Evolutionary conservation across 2,888 invertebrate species (phyloP), one percentile per base, ranked within the genome.

Genomic region (Nomada fabriciana): DNA sequence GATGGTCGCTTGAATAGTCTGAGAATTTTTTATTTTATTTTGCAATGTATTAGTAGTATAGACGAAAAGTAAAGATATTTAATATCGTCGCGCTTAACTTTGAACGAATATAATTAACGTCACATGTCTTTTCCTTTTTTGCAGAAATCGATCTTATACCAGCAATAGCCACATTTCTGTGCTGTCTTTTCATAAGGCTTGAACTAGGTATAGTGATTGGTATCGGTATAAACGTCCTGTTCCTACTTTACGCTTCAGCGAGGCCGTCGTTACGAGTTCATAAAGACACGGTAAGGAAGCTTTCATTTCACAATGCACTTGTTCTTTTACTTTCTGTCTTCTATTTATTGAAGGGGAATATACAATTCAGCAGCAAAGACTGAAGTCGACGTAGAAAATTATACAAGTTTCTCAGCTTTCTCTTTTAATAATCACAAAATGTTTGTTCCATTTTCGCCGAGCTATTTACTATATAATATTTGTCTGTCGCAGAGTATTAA

Each of bases 181-280:
- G 95, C 29, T 96, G 96, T 76, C 94, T 97, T 50, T 94, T 96
- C 78, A 94, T 96, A 68, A 95, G 96, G 69, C 94, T 96, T 60
- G 96, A 96, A 94, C 94, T 96, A 87, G 97, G 97, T 70, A 96
- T 97, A 85, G 94, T 96, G 53, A 94, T 95, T 84, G 96, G 96
- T 20, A 95, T 96, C 76, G 94, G 94, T 47, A 94, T 96, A 80
- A 96, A 96, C 90, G 94, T 96, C 50, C 88, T 96, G 59, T 95
- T 96, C 89, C 94, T 96, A 43, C 93, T 96, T 47, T 96, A 96
- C 89, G 95, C 95, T 50, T 95, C 96, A 61, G 96, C 96, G 9
- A 94, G 96, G 86, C 96, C 96, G 15, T 95, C 95, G n/a, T 94
- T 96, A 15, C 93, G 94, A 74, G 95, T 96, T 9, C 95, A 95